Evolutionary conservation across 1,140 invertebrate species (phyloP), one percentile per base, ranked within the genome.

Genomic region (Anoplolepis gracilipes): DNA sequence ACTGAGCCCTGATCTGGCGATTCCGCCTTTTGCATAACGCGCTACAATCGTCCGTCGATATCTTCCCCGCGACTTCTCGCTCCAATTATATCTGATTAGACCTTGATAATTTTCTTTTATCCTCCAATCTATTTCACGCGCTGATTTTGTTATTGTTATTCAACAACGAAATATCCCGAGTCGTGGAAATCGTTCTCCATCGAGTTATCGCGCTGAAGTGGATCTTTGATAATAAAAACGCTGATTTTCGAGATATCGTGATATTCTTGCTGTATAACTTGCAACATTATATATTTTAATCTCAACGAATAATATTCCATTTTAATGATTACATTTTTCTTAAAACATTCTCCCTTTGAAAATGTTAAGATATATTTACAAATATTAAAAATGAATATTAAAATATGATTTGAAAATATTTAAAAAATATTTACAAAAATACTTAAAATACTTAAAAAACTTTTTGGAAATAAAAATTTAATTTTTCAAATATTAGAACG

Each of bases 81-180:
- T 61, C 67, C 46, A 86, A 30, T 86, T 86, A 10, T 72, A 85
- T 72, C 57, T 72, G 30, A 77, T 57, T 78, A 59, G 75, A 87
- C 85, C 75, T 89, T 84, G 42, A 61, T 61, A 46, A 75, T 77
- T 46, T 65, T 22, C 28, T 22, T 1, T 28, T 55, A 75, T 75
- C n/a, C 4, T 53, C 53, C 16, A 11, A 62, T 88, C 65, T 81
- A 81, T 88, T 88, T 89, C 53, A 53, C 33, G 57, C 55, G 30
- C 30, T 76, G 82, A 88, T 73, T 49, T 30, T 39, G 55, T n/a
- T 39, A 16, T 65, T 22, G 57, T 8, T n/a, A 85, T 85, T 85
- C 81, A 85, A 77, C 65, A 28, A 30, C 39, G 62, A n/a, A 39
- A 62, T 59, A 75, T 59, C 53, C 33, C 36, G 49, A 67, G 22